phyloP scores from a whole-genome alignment of 2,888 invertebrate genomes.

The Hydriomena furcata region DNA sequence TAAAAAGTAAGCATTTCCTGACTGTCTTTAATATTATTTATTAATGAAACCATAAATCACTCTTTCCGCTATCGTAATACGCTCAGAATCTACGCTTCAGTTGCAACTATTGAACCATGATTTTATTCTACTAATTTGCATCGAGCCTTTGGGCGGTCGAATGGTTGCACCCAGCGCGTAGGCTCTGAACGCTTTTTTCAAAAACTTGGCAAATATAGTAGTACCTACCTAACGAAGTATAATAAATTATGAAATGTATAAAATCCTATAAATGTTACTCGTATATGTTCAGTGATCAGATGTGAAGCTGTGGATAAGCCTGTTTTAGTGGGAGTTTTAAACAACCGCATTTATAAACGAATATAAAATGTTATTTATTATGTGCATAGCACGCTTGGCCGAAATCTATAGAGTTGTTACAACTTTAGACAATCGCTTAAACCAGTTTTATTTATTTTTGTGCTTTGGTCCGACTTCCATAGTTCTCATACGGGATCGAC shows the following conservation, averaged over 20 bases:
- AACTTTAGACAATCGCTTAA: not conserved
- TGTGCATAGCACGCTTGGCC: conserved; percentile 18
- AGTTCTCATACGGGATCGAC: too few species aligned
- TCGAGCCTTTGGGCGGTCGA: not conserved
- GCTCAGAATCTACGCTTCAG: not conserved
- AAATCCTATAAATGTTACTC: conserved; percentile 25
- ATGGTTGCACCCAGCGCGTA: not conserved
- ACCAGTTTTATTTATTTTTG: not conserved
- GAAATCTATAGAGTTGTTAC: not conserved
- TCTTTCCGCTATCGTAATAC: not conserved
- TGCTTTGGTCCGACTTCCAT: not conserved
- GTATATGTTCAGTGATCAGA: conserved; percentile 13
- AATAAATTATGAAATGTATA: conserved; percentile 16
- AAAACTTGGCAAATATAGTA: not conserved
- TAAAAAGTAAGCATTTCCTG: conserved; percentile 34
- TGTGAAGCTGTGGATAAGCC: conserved; percentile 2
- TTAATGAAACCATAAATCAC: conserved; percentile 8
- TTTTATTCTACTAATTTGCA: too few species aligned
- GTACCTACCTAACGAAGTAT: not conserved
- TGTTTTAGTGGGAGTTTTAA: conserved; percentile 3
- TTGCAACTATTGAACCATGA: not conserved
- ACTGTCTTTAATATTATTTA: conserved; percentile 30
- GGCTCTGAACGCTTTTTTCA: conserved; percentile 2
- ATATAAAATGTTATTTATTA: conserved; percentile 3
- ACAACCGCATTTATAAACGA: conserved; percentile 34